Evolutionary conservation across 1,140 invertebrate species (phyloP).

Genomic region (Parapsyche elsis): DNA sequence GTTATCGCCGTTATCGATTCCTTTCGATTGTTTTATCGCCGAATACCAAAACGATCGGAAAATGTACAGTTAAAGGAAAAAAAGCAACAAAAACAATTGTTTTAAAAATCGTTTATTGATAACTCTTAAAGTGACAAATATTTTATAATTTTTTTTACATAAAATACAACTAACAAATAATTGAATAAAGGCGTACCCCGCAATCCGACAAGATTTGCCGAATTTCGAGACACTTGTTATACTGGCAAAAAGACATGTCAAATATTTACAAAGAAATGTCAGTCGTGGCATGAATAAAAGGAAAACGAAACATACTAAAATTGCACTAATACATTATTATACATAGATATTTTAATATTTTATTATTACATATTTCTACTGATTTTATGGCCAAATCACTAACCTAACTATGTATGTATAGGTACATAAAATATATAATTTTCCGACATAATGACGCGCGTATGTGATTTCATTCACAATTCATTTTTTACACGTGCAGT

Average conservation of each 20-base stretch:
- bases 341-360: not conserved
- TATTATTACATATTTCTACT: not conserved
- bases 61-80: too few species aligned
- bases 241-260: conserved; percentile 16
- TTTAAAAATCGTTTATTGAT: conserved; percentile 16
- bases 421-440: too few species aligned
- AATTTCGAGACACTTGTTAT: not conserved
- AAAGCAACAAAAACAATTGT: not conserved
- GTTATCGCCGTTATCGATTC: too few species aligned
- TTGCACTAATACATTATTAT: not conserved
- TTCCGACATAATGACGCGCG: too few species aligned
- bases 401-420: not conserved
- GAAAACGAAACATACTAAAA: conserved; percentile 13
- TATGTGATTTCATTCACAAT: too few species aligned
- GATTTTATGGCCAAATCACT: conserved; percentile 17
- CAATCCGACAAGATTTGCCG: too few species aligned
- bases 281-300: conserved; percentile 1
- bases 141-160: not conserved
- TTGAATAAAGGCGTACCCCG: not conserved
- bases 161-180: not conserved
- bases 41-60: too few species aligned
- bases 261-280: not conserved
- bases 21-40: too few species aligned
- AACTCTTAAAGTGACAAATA: not conserved
- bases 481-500: too few species aligned